Evolutionary conservation across 2,113 vertebrate species (phyloP).

Genomic region (Aspidoscelis tigris): DNA sequence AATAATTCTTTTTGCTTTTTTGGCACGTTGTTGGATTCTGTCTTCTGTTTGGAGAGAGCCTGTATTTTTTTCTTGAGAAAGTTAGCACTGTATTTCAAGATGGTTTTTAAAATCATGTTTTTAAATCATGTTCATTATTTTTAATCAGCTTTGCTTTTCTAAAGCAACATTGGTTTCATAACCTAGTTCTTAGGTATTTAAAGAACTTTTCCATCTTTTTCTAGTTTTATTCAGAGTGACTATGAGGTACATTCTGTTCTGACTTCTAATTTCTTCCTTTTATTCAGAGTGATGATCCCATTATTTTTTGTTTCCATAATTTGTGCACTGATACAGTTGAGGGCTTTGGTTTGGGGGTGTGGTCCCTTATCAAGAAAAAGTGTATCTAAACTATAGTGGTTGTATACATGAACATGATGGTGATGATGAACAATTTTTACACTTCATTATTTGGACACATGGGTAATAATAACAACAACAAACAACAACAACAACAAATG

Average conservation of each 20-base stretch:
- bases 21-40: slow-evolving; percentile 49
- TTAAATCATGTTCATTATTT: slow-evolving; percentile 67
- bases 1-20: slow-evolving; percentile 63
- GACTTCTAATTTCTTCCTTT: neutral
- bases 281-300: neutral
- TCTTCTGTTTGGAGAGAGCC: slow-evolving; percentile 50
- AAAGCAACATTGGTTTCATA: slow-evolving; percentile 55
- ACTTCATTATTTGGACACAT: too few relatives aligned
- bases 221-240: slow-evolving; percentile 15
- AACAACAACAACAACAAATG: too few relatives aligned
- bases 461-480: too few relatives aligned
- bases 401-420: too few relatives aligned
- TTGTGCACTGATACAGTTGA: neutral
- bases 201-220: neutral
- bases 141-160: slow-evolving; percentile 56
- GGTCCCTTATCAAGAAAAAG: too few relatives aligned
- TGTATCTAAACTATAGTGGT: too few relatives aligned
- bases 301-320: slow-evolving; percentile 13
- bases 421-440: too few relatives aligned
- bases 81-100: slow-evolving; percentile 60
- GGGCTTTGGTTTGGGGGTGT: too few relatives aligned
- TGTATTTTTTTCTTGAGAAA: slow-evolving; percentile 61
- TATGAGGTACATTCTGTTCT: slow-evolving; percentile 6
- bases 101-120: slow-evolving; percentile 69
- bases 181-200: slow-evolving; percentile 54